Percentiles rank a stretch among this genome's conserved stretches.
Conservation (phyloP, 2,888 invertebrate genomes). For the Acheta domesticus region DNA sequence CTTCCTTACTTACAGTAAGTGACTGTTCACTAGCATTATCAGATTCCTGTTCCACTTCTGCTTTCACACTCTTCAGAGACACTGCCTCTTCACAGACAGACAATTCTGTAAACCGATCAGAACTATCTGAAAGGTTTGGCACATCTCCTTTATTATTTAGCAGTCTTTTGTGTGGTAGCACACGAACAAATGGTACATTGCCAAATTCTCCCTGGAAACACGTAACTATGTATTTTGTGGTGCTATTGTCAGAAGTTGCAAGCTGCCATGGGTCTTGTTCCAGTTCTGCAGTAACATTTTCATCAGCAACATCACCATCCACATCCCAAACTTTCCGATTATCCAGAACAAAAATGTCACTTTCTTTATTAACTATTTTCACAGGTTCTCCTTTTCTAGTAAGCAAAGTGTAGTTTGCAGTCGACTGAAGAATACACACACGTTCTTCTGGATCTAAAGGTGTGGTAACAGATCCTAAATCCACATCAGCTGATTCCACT, state of each 20-base stretch:
- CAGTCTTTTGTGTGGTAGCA: not conserved
- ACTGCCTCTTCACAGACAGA: slow-evolving; percentile 28
- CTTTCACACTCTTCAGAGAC: slow-evolving; percentile 34
- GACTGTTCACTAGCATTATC: slow-evolving; percentile 34
- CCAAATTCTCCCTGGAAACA: slow-evolving; percentile 80
- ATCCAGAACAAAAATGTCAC: slow-evolving; percentile 78
- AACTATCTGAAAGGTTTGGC: slow-evolving; percentile 1
- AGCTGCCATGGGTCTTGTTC: slow-evolving; percentile 74
- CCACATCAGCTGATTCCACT: slow-evolving; percentile 52
- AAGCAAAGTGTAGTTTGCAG: slow-evolving; percentile 72
- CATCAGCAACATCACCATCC: slow-evolving; percentile 56
- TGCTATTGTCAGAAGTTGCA: slow-evolving; percentile 51
- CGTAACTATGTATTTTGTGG: slow-evolving; percentile 76
- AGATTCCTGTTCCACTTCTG: slow-evolving; percentile 32
- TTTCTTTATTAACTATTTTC: slow-evolving; percentile 66
- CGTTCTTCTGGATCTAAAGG: slow-evolving; percentile 67
- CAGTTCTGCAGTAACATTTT: slow-evolving; percentile 54
- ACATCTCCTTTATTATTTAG: not conserved
- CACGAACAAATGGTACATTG: slow-evolving; percentile 67
- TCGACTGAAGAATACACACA: slow-evolving; percentile 62
- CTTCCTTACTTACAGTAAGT: slow-evolving; percentile 33
- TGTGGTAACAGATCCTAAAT: slow-evolving; percentile 59
- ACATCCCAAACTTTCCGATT: slow-evolving; percentile 74
- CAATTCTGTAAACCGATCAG: not conserved
- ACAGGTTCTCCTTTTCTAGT: slow-evolving; percentile 83